These are phyloP conservation scores for Zosterops japonicus DNA, from an alignment of 2,113 vertebrate species.

Conservation along the genomic window DNA sequence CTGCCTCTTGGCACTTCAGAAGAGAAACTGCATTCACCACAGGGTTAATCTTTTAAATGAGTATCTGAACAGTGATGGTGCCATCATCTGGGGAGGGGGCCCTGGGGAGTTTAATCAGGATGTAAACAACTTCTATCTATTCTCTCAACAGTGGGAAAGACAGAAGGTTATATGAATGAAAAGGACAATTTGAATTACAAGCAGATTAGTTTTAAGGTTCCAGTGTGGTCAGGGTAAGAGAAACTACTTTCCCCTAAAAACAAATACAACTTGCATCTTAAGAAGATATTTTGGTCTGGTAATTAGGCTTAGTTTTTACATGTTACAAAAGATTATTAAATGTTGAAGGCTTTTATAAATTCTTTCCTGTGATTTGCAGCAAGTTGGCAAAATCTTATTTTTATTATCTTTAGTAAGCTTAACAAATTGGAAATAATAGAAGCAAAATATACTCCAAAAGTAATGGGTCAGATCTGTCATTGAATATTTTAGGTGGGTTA, in stretches of 20 bases:
- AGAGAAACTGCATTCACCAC: neutral
- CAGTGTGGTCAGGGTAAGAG: neutral
- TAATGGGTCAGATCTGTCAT: neutral
- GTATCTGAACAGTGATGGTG: neutral
- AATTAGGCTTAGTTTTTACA: neutral
- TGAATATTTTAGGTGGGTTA: neutral
- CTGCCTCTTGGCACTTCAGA: neutral
- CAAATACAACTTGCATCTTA: neutral
- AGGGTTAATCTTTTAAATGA: neutral
- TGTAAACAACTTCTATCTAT: slow-evolving; percentile 47
- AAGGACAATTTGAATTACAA: slow-evolving; percentile 32
- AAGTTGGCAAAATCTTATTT: neutral
- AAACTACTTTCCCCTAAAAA: neutral
- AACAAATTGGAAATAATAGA: neutral
- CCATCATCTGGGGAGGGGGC: neutral
- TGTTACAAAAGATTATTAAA: neutral
- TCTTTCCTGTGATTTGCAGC: neutral
- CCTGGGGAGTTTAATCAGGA: slow-evolving; percentile 25
- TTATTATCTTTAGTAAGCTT: neutral
- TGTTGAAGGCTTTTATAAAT: neutral
- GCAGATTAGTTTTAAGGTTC: slow-evolving; percentile 31
- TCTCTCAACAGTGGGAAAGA: slow-evolving; percentile 1
- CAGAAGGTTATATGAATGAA: neutral
- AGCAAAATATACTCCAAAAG: neutral
- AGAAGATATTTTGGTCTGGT: neutral